Evolutionary conservation across 2,113 vertebrate species (phyloP).

Genomic region (Callorhinus ursinus): DNA sequence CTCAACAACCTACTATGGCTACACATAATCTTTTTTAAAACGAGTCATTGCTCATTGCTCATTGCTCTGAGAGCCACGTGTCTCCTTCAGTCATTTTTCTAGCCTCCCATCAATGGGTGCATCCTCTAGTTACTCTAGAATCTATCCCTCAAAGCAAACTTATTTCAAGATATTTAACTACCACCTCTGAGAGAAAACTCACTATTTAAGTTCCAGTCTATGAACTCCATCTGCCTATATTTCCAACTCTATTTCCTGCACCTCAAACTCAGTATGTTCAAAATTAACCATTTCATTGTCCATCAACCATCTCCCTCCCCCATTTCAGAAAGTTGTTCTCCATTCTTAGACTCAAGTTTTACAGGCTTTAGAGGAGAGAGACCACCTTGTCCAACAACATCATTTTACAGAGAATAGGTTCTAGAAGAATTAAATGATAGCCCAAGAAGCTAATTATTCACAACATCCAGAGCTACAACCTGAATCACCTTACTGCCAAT

Average conservation of each 20-base stretch:
- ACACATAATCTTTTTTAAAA: not conserved
- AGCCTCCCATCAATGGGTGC: not conserved
- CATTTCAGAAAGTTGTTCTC: not conserved
- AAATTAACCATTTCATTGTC: conserved; percentile 23
- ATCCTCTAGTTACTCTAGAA: not conserved
- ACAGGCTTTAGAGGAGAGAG: not conserved
- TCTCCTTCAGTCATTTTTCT: not conserved
- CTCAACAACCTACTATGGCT: not conserved
- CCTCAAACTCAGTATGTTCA: not conserved
- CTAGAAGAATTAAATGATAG: conserved; percentile 30
- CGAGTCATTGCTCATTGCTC: not conserved
- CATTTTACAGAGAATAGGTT: not conserved
- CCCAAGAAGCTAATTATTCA: not conserved
- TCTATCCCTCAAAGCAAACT: not conserved
- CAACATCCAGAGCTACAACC: not conserved
- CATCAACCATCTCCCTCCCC: not conserved
- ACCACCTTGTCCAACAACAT: not conserved
- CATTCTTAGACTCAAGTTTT: not conserved
- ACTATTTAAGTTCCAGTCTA: not conserved
- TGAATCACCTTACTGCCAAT: not conserved
- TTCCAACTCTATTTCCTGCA: not conserved
- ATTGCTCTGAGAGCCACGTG: not conserved
- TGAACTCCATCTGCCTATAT: not conserved
- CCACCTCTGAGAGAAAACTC: not conserved
- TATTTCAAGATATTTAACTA: conserved; percentile 2